These are phyloP conservation scores for Eustalomyia histrio DNA, from an alignment of 2,888 invertebrate genomes.

Conservation along the genomic window DNA sequence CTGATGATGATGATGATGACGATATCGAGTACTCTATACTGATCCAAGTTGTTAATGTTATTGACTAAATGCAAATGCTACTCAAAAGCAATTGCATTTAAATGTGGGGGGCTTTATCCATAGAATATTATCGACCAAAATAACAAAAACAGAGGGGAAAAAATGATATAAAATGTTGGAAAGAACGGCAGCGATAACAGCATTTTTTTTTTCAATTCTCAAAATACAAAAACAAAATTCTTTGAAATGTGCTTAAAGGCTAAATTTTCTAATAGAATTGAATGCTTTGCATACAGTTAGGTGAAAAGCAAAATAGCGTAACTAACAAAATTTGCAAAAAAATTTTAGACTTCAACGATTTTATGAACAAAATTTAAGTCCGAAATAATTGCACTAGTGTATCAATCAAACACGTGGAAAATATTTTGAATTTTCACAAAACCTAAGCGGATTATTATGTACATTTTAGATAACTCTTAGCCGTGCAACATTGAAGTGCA, in stretches of 20 bases:
- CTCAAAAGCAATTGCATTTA: constrained; percentile 55
- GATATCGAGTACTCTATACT: constrained; percentile 31
- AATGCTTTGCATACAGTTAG: constrained; percentile 32
- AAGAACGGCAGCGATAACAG: constrained; percentile 39
- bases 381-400: too few relatives aligned
- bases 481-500: too few relatives aligned
- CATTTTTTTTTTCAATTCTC: constrained; percentile 33
- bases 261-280: constrained; percentile 60
- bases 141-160: background rate
- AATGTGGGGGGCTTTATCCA: constrained; percentile 31
- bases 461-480: too few relatives aligned
- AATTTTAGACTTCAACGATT: too few relatives aligned
- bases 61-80: constrained; percentile 63
- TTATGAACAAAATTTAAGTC: too few relatives aligned
- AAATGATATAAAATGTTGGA: constrained; percentile 28
- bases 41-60: constrained; percentile 44
- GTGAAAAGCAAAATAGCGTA: too few relatives aligned
- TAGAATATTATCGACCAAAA: constrained; percentile 36
- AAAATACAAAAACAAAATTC: constrained; percentile 21
- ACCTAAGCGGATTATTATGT: too few relatives aligned
- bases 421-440: too few relatives aligned
- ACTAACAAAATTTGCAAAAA: too few relatives aligned
- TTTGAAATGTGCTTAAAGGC: constrained; percentile 57
- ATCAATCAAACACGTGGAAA: too few relatives aligned
- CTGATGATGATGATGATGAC: constrained; percentile 23